Evolutionary conservation across 92 coral and sea anemone genomes (phyloP), one percentile per base, ranked within the genome.

Genomic region (Phenganax subtilis): DNA sequence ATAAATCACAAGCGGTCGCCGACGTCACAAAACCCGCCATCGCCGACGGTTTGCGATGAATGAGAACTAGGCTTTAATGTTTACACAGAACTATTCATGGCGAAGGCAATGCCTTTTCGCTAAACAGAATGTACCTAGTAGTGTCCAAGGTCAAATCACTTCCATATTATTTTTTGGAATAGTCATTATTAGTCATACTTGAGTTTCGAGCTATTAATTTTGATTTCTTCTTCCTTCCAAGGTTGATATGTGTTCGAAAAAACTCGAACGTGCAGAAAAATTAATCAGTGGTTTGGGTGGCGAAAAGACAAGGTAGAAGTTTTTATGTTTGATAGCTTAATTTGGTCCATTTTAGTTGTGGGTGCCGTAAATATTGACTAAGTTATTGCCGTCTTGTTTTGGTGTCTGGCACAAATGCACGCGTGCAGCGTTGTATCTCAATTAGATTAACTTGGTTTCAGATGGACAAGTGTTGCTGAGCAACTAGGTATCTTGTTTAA

Each of bases 241-340:
- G 98, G 98, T 93, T 55, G 98, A 93, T 55, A 91, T 93, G 53
- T 93, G 98, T 69, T 86, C 98, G 47, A 93, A 93, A 86, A 93
- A 93, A 73, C 93, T 93, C 37, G 98, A 93, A 68, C 91, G 98
- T 64, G 98, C 98, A 30, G 98, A 93, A 77, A 93, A 93, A 86
- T 82, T 93, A 75, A 93, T 93, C 72, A 96, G 98, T 12, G 98
- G 98, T 12, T 92, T 93, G 31, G 98, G 98, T 2, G 98, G 98
- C 14, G 98, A 93, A 64, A 91, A 90, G 85, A 90, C 98, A 64
- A 87, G 97, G 97, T 53, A 25, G 52, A 76, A 54, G 47, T 37
- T 37, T 37, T 37, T 37, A 37, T 37, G 47, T 5, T 37, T 37
- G 47, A 37, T 37, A 5, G 47, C 47, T 37, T 37, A 37, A 37